Conservation (phyloP, 2,113 vertebrate species). For the Myodes glareolus region DNA sequence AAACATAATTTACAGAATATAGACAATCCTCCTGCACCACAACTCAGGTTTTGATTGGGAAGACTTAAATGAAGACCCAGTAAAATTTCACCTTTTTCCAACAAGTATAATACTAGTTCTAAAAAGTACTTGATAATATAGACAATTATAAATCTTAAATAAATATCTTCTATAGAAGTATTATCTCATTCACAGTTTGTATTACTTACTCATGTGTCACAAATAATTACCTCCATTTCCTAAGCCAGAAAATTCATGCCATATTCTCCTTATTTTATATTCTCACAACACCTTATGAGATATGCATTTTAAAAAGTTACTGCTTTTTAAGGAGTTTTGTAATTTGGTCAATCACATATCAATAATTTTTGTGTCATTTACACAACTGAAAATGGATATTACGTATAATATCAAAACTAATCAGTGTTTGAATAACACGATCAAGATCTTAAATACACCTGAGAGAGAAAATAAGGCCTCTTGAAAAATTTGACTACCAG, state of each 20-base stretch:
- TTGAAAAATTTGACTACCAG: background rate
- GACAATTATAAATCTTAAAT: slow-evolving; percentile 27
- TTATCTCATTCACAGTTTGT: slow-evolving; percentile 16
- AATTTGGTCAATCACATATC: background rate
- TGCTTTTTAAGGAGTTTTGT: background rate
- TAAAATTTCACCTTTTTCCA: slow-evolving; percentile 51
- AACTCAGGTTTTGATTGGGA: background rate
- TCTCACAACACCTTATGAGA: background rate
- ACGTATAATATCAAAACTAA: background rate
- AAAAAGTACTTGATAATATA: slow-evolving; percentile 64
- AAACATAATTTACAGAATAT: too few species aligned
- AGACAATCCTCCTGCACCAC: too few species aligned
- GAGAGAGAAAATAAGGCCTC: background rate
- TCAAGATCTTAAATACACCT: background rate
- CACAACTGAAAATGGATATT: background rate
- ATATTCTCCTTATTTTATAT: background rate
- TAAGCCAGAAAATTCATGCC: background rate
- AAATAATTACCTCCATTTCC: background rate
- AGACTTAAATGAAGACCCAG: slow-evolving; percentile 51
- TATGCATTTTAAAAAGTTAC: background rate
- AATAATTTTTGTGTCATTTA: background rate
- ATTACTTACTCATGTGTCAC: background rate
- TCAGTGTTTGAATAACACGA: background rate
- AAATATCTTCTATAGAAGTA: slow-evolving; percentile 17
- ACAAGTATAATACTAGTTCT: slow-evolving; percentile 70